phyloP scores from a whole-genome alignment of 1,140 invertebrate species.

The Mesaphorura yosii region DNA sequence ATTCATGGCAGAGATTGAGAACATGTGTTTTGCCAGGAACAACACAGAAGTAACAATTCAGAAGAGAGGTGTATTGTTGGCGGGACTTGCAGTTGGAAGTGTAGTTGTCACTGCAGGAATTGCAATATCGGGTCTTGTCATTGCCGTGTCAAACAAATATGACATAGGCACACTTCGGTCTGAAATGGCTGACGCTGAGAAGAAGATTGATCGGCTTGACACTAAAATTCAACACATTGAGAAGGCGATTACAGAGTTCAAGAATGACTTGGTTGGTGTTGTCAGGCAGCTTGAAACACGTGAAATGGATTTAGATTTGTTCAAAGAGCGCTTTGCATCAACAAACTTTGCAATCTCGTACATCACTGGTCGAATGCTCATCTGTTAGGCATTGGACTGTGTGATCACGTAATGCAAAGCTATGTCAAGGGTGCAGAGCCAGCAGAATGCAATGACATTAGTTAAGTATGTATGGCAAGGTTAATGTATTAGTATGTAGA shows the following conservation, averaged over 20 bases:
- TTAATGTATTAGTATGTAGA: too few relatives aligned
- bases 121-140: background rate
- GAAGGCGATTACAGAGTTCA: background rate
- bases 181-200: background rate
- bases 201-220: background rate
- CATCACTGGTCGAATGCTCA: background rate
- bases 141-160: background rate
- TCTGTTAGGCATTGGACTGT: too few relatives aligned
- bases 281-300: background rate
- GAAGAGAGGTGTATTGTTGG: background rate
- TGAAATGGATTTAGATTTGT: background rate
- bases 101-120: background rate
- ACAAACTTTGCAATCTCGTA: conserved; percentile 3
- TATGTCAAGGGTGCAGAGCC: too few relatives aligned
- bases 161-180: background rate
- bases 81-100: background rate
- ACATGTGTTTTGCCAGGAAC: conserved; percentile 3
- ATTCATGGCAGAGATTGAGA: conserved; percentile 10
- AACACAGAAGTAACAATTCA: background rate
- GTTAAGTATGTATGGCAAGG: too few relatives aligned
- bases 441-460: too few relatives aligned
- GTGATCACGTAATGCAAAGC: too few relatives aligned
- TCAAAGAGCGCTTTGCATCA: background rate
- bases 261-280: background rate
- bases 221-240: background rate